These are phyloP conservation scores for Vulpes lagopus DNA, from an alignment of 2,113 vertebrate species.

Conservation along the genomic window DNA sequence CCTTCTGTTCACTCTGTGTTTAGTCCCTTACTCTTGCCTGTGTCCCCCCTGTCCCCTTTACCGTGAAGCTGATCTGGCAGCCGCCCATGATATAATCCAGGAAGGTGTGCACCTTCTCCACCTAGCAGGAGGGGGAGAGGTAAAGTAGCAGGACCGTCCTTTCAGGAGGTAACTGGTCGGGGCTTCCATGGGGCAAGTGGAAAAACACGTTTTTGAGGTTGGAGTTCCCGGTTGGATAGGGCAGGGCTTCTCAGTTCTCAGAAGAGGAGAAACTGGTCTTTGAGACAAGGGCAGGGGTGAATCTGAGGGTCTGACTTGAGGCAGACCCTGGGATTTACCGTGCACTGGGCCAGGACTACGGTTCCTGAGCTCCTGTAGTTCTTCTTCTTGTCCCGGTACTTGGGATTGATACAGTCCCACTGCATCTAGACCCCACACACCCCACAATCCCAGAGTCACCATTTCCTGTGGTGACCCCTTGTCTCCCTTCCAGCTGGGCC, in stretches of 20 bases:
- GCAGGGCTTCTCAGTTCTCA: neutral
- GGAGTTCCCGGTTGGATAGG: neutral
- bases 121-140: slow-evolving; percentile 51
- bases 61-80: slow-evolving; percentile 86
- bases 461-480: neutral
- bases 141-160: neutral
- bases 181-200: neutral
- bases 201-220: neutral
- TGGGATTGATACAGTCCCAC: slow-evolving; percentile 86
- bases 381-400: slow-evolving; percentile 87
- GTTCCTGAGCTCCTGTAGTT: slow-evolving; percentile 85
- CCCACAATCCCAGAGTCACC: slow-evolving; percentile 60
- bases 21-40: neutral
- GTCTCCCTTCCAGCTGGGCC: neutral
- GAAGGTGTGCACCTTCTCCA: slow-evolving; percentile 86
- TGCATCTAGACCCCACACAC: slow-evolving; percentile 80
- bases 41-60: slow-evolving; percentile 31
- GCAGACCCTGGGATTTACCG: slow-evolving; percentile 64
- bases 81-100: slow-evolving; percentile 86
- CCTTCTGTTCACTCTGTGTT: neutral
- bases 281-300: neutral
- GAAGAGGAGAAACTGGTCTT: neutral
- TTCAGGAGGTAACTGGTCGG: neutral
- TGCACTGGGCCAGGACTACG: slow-evolving; percentile 81
- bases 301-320: neutral